phyloP scores from a whole-genome alignment of 2,797 vertebrate genomes.

The Urocyon cinereoargenteus region DNA sequence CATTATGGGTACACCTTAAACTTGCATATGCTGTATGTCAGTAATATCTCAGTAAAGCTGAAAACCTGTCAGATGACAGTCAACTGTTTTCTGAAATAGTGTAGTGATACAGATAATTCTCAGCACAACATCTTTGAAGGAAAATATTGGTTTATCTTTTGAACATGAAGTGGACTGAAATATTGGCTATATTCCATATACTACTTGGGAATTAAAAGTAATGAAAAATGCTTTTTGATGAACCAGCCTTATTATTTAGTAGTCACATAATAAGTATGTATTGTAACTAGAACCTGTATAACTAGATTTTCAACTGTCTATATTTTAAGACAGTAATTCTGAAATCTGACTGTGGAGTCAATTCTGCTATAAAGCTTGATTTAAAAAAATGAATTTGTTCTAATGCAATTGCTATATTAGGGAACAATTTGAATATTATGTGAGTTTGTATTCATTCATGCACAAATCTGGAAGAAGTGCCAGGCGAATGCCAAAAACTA shows the following conservation, averaged over 20 bases:
- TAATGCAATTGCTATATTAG: neutral
- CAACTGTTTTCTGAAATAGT: neutral
- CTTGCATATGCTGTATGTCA: neutral
- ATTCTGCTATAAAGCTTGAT: neutral
- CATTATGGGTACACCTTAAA: neutral
- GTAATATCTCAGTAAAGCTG: neutral
- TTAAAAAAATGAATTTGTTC: constrained; percentile 50
- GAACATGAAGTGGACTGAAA: constrained; percentile 27
- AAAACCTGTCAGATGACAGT: neutral
- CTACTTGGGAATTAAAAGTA: neutral
- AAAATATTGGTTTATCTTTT: constrained; percentile 1
- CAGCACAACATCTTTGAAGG: neutral
- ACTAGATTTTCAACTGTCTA: neutral
- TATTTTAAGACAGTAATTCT: neutral
- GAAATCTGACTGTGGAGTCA: neutral
- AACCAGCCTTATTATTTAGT: constrained; percentile 19
- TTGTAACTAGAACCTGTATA: neutral
- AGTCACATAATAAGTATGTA: neutral
- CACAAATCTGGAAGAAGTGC: neutral
- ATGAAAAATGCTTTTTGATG: constrained; percentile 1
- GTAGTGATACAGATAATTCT: neutral
- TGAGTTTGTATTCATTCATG: neutral
- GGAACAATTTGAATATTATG: neutral
- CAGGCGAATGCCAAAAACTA: neutral
- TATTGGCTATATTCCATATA: constrained; percentile 29